These are phyloP conservation scores for Toxostoma redivivum DNA, from an alignment of 2,113 vertebrate genomes.

Conservation along the genomic window DNA sequence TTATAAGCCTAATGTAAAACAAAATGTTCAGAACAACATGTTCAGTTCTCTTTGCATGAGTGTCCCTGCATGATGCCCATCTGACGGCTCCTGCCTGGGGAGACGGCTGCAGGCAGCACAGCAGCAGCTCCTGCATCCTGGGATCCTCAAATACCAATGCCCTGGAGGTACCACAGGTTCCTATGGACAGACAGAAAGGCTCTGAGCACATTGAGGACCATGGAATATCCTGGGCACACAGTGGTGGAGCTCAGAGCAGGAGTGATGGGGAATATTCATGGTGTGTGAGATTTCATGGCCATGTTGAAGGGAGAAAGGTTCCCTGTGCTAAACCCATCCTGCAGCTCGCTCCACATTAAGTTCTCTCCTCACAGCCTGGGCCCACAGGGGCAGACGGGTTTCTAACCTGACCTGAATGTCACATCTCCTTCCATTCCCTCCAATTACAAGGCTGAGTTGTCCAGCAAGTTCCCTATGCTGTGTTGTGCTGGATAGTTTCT, in stretches of 20 bases:
- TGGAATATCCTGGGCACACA: neutral
- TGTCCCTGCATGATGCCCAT: neutral
- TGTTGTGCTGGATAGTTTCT: neutral
- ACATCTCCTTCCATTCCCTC: neutral
- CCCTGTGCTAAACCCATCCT: neutral
- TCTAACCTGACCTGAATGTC: neutral
- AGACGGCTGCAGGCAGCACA: neutral
- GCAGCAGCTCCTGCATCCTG: neutral
- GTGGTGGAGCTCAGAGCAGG: neutral
- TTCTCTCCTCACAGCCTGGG: neutral
- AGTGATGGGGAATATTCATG: neutral
- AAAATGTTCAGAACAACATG: neutral
- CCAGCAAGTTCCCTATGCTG: neutral
- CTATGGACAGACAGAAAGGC: neutral
- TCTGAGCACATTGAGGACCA: fast-evolving
- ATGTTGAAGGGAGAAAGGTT: neutral
- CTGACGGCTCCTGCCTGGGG: neutral
- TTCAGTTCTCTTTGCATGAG: neutral
- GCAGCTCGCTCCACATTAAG: neutral
- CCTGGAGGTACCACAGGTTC: neutral
- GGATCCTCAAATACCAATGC: neutral
- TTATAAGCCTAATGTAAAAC: slow-evolving; percentile 14
- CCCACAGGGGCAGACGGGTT: neutral
- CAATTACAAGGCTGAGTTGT: neutral
- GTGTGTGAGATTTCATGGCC: neutral